Base-by-base conservation (phyloP, 1,140 invertebrate genomes). In the Drosophila sproati region DNA sequence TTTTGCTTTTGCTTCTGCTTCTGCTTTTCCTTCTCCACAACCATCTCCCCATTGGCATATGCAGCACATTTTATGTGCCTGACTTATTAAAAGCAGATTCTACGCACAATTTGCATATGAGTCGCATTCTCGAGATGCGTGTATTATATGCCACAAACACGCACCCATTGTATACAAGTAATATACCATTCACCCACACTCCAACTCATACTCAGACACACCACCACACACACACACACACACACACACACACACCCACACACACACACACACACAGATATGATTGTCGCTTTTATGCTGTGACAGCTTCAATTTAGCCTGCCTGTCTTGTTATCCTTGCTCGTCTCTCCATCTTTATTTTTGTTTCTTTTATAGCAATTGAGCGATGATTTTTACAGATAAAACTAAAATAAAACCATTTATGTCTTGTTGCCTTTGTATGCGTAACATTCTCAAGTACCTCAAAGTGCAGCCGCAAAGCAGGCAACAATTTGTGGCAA, bases 11-110 rank as follows among this genome's bases (percentile, higher is more conserved):
- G 7, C 37, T 10, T 37, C 8, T 10, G 35, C 48, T 32, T 41
- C 51, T 60, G 59, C 45, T 60, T 43, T 2, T 20, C 20, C 1
- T 20, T 20, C 20, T 20, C 20, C 20, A 20, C 20, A 20, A 20
- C 20, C 20, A 20, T 20, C 20, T 20, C 1, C 20, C 20, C 20
- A 78, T 77, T 75, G 71, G 70, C 77, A 73, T 79, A 66, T 79
- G 59, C 67, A 63, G 4, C 10, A 29, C 29, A 51, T 34, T 51
- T 63, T 62, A 80, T 80, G 78, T 67, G 73, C 66, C 50, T 60
- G 57, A 41, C 77, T 82, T 82, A 82, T 82, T 77, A 82, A 78
- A 82, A 73, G 56, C 71, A 79, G 47, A 62, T 67, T 52, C 70
- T 35, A 52, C 54, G 55, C 57, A 63, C 78, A 72, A 82, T 82